Base-by-base conservation (phyloP, 2,113 vertebrate species). In the Cavia porcellus region DNA sequence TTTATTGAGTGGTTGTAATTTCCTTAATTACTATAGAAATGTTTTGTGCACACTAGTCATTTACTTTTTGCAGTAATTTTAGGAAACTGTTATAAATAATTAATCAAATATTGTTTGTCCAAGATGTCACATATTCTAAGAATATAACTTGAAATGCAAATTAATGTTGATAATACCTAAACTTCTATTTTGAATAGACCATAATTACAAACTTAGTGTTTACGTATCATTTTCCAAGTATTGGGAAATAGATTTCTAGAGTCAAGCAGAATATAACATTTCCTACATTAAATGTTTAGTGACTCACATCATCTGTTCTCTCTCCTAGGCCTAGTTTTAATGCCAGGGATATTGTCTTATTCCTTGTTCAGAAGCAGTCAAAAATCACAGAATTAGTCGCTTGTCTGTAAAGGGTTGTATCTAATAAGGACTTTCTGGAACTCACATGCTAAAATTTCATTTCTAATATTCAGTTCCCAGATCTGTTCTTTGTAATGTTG, bases 81-180 rank as follows among this genome's bases (percentile, higher is more conserved):
- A 85, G 84, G 22, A 91, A 74, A 70, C 4, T 4, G 52, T 74
- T 57, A 85, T 83, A 52, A n/a, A 55, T 61, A 70, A 52, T 52
- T 52, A 52, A 52, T 70, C 47, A 50, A 38, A 50, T 75, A 90
- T 30, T 77, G 5, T 47, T 75, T 89, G 13, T 42, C 22, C 5
- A 86, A 61, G n/a, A 25, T 80, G 32, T 77, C 47, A 50, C 64
- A 47, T 5, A 77, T 55, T 86, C 24, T 82, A 86, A 82, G 82
- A 61, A 62, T 47, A 24, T 38, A 32, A 82, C 8, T 94, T 94
- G 81, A 66, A 93, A 77, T 62, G 20, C 35, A 92, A 89, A 66
- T 13, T 15, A 7, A 52, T 17, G 8, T 74, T 80, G 28, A 74
- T 59, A 35, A 72, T 72, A 11, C 25, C 35, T 15, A 88, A 70